phyloP scores from a whole-genome alignment of 2,888 invertebrate species.

The Ennomos quercinarius region DNA sequence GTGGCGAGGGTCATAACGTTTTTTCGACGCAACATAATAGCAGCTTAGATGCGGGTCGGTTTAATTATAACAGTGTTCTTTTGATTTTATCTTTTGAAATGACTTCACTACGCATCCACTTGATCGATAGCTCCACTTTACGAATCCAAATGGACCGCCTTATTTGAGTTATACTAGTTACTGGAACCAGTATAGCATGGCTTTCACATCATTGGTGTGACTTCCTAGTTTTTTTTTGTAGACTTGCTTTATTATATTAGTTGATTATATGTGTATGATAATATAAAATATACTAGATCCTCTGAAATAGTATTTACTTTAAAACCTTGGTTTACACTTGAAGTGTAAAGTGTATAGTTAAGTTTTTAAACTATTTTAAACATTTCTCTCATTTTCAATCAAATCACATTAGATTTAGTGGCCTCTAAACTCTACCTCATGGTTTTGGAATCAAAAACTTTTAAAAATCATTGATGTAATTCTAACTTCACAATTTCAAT shows the following conservation, averaged over 20 bases:
- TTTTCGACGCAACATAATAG: constrained; percentile 26
- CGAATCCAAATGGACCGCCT: constrained; percentile 30
- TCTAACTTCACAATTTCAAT: too few relatives aligned
- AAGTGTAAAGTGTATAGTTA: too few relatives aligned
- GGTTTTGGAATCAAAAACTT: too few relatives aligned
- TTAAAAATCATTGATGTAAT: too few relatives aligned
- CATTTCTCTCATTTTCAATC: too few relatives aligned
- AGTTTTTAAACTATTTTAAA: too few relatives aligned
- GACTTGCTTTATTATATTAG: background rate
- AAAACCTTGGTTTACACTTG: too few relatives aligned
- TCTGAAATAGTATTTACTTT: background rate
- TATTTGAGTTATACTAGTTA: constrained; percentile 23
- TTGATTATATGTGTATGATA: background rate
- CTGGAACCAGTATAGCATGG: constrained; percentile 18
- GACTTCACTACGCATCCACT: constrained; percentile 39
- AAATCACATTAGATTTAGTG: too few relatives aligned
- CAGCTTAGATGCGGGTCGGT: constrained; percentile 19
- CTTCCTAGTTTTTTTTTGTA: background rate
- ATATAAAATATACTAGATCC: constrained; percentile 13
- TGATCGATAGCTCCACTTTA: constrained; percentile 42
- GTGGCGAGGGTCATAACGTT: background rate
- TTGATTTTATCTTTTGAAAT: constrained; percentile 42
- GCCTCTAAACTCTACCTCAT: too few relatives aligned
- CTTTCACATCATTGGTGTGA: background rate
- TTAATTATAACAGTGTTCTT: constrained; percentile 38